Conservation (phyloP, 2,888 invertebrate species). For the Euspilapteryx auroguttella region DNA sequence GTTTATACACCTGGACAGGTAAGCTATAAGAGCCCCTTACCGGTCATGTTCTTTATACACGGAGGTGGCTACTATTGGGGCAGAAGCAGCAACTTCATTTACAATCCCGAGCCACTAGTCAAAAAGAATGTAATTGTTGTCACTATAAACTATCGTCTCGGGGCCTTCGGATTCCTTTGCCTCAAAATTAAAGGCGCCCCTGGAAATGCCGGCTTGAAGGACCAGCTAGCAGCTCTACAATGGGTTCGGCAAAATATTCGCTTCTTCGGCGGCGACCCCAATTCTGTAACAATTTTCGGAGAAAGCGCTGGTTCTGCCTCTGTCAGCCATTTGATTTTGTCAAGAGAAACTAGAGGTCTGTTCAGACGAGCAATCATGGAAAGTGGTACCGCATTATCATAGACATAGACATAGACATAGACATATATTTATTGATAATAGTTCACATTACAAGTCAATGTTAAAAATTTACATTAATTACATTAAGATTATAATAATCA, state of each 20-base stretch:
- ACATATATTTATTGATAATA: too few relatives aligned
- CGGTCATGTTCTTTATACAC: slow-evolving; percentile 10
- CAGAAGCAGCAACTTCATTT: slow-evolving; percentile 7
- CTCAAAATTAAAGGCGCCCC: slow-evolving; percentile 9
- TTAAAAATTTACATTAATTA: too few relatives aligned
- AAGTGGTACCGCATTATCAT: slow-evolving; percentile 9
- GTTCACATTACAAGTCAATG: too few relatives aligned
- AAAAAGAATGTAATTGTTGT: slow-evolving; percentile 9
- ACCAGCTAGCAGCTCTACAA: slow-evolving; percentile 8
- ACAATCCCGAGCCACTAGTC: slow-evolving; percentile 8
- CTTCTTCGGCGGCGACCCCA: slow-evolving; percentile 9
- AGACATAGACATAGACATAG: too few relatives aligned
- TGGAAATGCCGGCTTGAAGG: slow-evolving; percentile 10
- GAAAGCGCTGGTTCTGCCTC: slow-evolving; percentile 9
- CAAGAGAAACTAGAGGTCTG: slow-evolving; percentile 7
- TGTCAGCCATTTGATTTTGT: slow-evolving; percentile 8
- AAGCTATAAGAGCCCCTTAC: slow-evolving; percentile 6
- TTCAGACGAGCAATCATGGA: slow-evolving; percentile 9
- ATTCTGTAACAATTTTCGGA: slow-evolving; percentile 9
- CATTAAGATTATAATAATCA: too few relatives aligned
- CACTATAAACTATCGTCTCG: slow-evolving; percentile 9
- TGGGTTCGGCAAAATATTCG: slow-evolving; percentile 9
- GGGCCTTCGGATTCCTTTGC: slow-evolving; percentile 10
- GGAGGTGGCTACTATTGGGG: slow-evolving; percentile 7
- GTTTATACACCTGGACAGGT: slow-evolving; percentile 7